Evolutionary conservation across 2,113 vertebrate species (phyloP).

Genomic region (Sarotherodon lohbergeri): DNA sequence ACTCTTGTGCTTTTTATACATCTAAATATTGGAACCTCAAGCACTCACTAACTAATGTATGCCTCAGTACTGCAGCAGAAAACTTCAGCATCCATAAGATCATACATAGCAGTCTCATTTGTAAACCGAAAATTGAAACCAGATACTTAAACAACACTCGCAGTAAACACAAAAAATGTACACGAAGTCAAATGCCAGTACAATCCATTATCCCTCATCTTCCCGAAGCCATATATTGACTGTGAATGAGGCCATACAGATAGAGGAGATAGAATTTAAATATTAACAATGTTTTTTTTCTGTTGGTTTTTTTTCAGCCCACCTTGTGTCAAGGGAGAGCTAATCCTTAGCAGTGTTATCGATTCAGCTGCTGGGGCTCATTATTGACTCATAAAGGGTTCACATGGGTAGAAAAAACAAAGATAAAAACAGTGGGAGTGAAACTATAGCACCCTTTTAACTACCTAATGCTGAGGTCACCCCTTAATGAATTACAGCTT

Average conservation of each 20-base stretch:
- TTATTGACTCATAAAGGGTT: conserved; percentile 44
- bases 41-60: neutral
- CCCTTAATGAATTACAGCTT: neutral
- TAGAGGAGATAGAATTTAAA: neutral
- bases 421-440: conserved; percentile 7
- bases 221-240: neutral
- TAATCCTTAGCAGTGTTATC: conserved; percentile 41
- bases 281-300: neutral
- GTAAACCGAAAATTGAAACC: neutral
- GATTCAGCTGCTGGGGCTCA: conserved; percentile 35
- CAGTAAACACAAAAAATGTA: neutral
- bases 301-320: neutral
- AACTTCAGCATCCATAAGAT: neutral
- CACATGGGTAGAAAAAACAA: conserved; percentile 12
- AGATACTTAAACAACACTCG: neutral
- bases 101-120: neutral
- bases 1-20: neutral
- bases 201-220: neutral
- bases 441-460: neutral
- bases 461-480: neutral
- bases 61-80: neutral
- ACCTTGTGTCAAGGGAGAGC: conserved; percentile 19
- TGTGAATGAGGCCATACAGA: neutral
- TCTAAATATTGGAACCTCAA: neutral
- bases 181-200: neutral